Percentiles rank a stretch among this genome's conserved stretches.
phyloP scores from a whole-genome alignment of 2,113 vertebrate species.

The Catharus bicknelli region DNA sequence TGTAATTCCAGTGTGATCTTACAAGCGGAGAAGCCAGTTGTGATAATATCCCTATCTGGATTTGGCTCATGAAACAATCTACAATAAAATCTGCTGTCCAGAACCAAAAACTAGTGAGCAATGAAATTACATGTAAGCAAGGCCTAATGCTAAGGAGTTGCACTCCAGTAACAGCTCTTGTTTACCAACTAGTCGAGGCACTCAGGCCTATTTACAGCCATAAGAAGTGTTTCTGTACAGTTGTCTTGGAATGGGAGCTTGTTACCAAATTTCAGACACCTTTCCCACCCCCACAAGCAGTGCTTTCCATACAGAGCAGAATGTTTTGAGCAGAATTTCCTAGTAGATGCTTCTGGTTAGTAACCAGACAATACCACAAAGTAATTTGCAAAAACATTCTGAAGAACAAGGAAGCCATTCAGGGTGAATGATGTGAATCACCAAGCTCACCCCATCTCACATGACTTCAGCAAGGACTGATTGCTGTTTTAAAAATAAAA shows the following conservation, averaged over 20 bases:
- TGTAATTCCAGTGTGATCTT: conserved; percentile 4
- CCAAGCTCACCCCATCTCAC: conserved; percentile 26
- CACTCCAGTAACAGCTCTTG: not conserved
- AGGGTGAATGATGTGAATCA: conserved; percentile 39
- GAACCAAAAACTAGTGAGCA: not conserved
- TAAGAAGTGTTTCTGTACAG: not conserved
- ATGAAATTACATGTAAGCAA: not conserved
- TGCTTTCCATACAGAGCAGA: not conserved
- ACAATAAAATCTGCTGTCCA: conserved; percentile 8
- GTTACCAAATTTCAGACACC: conserved; percentile 31
- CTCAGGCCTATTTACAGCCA: not conserved
- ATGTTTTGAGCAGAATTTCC: conserved; percentile 34
- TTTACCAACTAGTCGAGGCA: not conserved
- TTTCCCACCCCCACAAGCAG: not conserved
- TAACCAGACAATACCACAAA: conserved; percentile 43
- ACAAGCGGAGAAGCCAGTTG: not conserved
- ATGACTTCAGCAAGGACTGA: conserved; percentile 22
- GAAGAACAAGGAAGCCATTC: conserved; percentile 57
- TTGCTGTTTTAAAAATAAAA: not conserved
- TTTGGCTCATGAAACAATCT: not conserved
- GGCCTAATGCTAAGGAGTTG: not conserved
- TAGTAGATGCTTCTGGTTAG: conserved; percentile 34
- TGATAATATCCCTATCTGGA: not conserved
- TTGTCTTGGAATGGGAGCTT: not conserved
- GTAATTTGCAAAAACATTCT: conserved; percentile 49